Evolutionary conservation across 2,888 invertebrate genomes (phyloP).

Genomic region (Stegana nigrithorax): DNA sequence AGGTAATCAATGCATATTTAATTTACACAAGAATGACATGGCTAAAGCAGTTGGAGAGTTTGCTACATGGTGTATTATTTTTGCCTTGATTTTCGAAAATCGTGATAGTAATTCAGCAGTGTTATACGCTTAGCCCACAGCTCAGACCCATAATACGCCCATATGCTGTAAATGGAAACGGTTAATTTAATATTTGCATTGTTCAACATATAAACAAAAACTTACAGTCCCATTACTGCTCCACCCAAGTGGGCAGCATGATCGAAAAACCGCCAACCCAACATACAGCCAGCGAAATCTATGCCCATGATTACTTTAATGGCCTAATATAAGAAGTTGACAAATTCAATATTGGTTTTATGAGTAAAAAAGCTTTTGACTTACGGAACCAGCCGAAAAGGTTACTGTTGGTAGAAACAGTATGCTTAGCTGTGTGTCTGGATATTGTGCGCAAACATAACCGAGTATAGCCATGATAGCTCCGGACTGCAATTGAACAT

Average conservation of each 20-base stretch:
- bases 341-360: not conserved
- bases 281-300: conserved; percentile 84
- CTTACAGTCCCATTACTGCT: conserved; percentile 88
- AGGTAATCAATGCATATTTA: not conserved
- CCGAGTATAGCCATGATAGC: conserved; percentile 93
- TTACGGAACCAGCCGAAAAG: conserved; percentile 87
- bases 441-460: conserved; percentile 88
- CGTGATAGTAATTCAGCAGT: conserved; percentile 61
- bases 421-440: conserved; percentile 88
- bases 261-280: conserved; percentile 94
- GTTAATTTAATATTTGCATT: not conserved
- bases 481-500: conserved; percentile 90
- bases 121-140: conserved; percentile 61
- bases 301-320: conserved; percentile 87
- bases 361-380: conserved; percentile 41
- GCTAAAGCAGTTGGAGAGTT: not conserved
- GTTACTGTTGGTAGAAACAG: conserved; percentile 90
- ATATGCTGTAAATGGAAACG: conserved; percentile 47
- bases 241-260: conserved; percentile 99
- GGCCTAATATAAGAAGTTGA: conserved; percentile 72
- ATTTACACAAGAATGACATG: conserved; percentile 14
- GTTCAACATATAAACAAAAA: conserved; percentile 5
- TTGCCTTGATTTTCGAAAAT: conserved; percentile 61
- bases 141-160: conserved; percentile 61
- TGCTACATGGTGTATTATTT: conserved; percentile 33